Conservation (phyloP, 2,888 invertebrate genomes). For the Cantharis rustica region DNA sequence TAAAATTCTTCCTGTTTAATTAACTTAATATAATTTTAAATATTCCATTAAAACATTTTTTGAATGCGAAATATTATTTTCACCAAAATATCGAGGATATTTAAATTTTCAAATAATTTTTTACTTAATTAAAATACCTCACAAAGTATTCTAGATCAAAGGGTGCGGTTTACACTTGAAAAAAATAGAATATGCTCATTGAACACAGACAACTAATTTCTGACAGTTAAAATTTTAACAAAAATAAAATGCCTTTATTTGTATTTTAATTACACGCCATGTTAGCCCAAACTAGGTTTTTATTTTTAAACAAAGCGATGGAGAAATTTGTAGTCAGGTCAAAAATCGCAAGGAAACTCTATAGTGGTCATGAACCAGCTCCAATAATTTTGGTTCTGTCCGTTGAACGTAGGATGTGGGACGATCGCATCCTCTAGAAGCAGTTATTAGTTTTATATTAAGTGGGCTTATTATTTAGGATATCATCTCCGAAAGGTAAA, state of each 20-base stretch:
- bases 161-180: background rate
- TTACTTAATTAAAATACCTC: background rate
- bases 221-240: background rate
- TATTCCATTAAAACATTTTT: background rate
- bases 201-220: background rate
- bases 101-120: background rate
- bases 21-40: too few relatives aligned
- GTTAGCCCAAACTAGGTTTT: background rate
- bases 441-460: background rate
- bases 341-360: background rate
- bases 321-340: background rate
- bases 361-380: background rate
- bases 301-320: background rate
- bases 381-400: background rate
- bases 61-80: background rate
- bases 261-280: background rate
- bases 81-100: background rate
- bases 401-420: background rate
- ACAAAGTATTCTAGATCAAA: background rate
- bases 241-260: background rate
- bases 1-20: background rate
- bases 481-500: background rate
- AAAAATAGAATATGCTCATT: background rate
- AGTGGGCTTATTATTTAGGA: background rate
- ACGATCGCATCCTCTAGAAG: background rate